Percentiles rank a stretch among this genome's conserved stretches.
Conservation (phyloP, 2,797 vertebrate genomes). For the Mus spretus region DNA sequence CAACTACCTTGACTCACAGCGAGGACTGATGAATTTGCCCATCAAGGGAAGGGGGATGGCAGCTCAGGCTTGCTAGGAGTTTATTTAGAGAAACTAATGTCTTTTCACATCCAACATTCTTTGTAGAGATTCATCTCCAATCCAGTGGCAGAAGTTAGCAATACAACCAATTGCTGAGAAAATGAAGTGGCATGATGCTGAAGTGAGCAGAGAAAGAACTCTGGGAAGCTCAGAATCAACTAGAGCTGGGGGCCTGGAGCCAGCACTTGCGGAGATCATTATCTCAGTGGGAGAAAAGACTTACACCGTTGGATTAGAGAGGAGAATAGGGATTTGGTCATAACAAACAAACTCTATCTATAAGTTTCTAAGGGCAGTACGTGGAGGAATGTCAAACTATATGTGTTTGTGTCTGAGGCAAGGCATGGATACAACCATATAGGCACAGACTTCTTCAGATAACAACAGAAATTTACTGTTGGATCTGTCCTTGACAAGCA, state of each 20-base stretch:
- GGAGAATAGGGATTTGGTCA: no score
- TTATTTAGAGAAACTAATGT: conserved; percentile 31
- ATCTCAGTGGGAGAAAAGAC: neutral
- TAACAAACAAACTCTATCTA: neutral
- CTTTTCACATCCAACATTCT: neutral
- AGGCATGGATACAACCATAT: neutral
- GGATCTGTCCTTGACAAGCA: neutral
- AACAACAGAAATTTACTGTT: conserved; percentile 13
- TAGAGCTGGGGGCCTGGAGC: neutral
- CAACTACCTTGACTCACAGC: neutral
- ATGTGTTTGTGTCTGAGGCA: neutral
- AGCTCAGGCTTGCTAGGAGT: neutral
- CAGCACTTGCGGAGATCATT: neutral
- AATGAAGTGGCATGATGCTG: neutral
- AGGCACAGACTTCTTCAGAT: conserved; percentile 16
- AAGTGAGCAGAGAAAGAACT: conserved; percentile 6
- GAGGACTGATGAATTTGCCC: neutral
- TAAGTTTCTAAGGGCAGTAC: neutral
- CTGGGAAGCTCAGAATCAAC: neutral
- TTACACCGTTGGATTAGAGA: neutral
- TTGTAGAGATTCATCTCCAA: conserved; percentile 36
- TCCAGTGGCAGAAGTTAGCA: neutral
- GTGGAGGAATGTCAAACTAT: neutral
- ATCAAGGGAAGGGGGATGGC: neutral
- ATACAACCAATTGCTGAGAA: neutral